Conservation (phyloP, 2,797 vertebrate species). For the Chiropotes sagulatus region DNA sequence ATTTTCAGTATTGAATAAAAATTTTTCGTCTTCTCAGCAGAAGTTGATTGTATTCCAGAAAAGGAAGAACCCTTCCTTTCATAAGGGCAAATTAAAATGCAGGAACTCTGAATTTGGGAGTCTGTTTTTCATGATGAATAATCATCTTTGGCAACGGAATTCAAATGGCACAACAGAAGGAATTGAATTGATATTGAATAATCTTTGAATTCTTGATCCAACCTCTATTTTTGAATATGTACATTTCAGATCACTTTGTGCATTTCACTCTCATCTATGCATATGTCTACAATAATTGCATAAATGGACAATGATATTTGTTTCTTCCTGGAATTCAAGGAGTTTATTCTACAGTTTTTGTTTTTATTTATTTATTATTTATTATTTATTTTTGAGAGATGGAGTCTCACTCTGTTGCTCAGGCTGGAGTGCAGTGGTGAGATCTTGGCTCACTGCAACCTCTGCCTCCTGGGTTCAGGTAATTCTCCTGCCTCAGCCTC, state of each 20-base stretch:
- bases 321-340: constrained; percentile 19
- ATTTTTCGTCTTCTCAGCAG: neutral
- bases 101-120: neutral
- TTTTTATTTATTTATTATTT: neutral
- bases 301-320: constrained; percentile 8
- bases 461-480: neutral
- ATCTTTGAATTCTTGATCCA: constrained; percentile 30
- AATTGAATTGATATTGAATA: constrained; percentile 49
- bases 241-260: constrained; percentile 33
- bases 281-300: neutral
- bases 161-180: constrained; percentile 44
- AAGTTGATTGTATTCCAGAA: constrained; percentile 14
- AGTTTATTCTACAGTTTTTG: neutral
- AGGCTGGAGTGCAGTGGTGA: neutral
- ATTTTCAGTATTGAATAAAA: neutral
- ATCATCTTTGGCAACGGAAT: constrained; percentile 21
- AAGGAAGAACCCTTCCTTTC: neutral
- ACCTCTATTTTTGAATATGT: constrained; percentile 11
- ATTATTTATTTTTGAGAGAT: neutral
- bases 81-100: constrained; percentile 40
- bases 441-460: neutral
- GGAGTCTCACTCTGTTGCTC: neutral
- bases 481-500: neutral
- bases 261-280: constrained; percentile 39
- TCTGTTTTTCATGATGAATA: constrained; percentile 53